Percentiles rank a stretch among this genome's conserved stretches.
These are phyloP conservation scores for Hyppa rectilinea DNA, from an alignment of 2,888 invertebrate species.

Conservation along the genomic window DNA sequence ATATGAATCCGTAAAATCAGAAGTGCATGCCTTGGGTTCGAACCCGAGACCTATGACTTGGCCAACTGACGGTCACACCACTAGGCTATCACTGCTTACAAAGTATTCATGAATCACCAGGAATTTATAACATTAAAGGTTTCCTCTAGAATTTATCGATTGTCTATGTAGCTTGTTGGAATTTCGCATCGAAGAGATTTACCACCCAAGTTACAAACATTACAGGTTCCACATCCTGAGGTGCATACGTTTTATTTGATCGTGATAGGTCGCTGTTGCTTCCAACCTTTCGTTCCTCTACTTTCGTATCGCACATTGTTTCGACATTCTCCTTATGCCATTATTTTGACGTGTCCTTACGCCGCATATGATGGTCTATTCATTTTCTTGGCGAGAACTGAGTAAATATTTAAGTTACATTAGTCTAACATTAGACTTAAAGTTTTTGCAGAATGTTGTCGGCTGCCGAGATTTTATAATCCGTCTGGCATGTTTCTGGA, in stretches of 20 bases:
- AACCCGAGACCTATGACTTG: too few relatives aligned
- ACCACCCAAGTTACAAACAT: slow-evolving; percentile 42
- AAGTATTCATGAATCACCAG: not conserved
- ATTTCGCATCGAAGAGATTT: slow-evolving; percentile 28
- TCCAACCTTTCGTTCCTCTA: slow-evolving; percentile 61
- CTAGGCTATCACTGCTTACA: too few relatives aligned
- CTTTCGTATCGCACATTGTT: slow-evolving; percentile 60
- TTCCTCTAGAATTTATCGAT: not conserved
- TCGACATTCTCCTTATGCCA: slow-evolving; percentile 45
- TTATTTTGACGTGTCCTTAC: slow-evolving; percentile 41
- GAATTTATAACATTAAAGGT: not conserved
- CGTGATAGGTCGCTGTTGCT: slow-evolving; percentile 62
- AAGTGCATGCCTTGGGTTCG: too few relatives aligned
- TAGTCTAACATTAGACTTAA: too few relatives aligned
- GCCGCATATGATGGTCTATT: not conserved
- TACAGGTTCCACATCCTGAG: slow-evolving; percentile 43
- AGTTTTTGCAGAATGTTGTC: too few relatives aligned
- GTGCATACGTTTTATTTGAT: slow-evolving; percentile 40
- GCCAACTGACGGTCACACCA: too few relatives aligned
- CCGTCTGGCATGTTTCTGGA: too few relatives aligned
- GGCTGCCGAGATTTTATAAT: too few relatives aligned
- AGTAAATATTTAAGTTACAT: not conserved
- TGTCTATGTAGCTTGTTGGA: slow-evolving; percentile 9
- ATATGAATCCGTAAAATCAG: too few relatives aligned
- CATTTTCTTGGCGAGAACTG: not conserved